Base-by-base conservation (phyloP, 2,797 vertebrate species). In the Myotis daubentonii region DNA sequence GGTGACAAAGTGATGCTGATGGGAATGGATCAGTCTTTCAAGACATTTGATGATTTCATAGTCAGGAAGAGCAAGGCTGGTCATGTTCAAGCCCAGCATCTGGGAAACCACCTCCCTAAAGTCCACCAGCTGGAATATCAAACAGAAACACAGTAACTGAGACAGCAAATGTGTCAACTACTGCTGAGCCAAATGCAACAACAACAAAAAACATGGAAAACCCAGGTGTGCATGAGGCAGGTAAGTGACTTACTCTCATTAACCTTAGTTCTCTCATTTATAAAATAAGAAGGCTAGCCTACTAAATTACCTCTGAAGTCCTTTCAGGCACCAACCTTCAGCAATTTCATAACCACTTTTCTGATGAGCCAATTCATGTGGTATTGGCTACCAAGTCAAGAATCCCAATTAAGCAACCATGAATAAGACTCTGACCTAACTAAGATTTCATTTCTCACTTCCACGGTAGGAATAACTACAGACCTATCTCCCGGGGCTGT, bases 41-140 rank as follows among this genome's bases (percentile, higher is more conserved):
- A 99, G 98, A n/a, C 96, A 80, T 84, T 98, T 98, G 96, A 99
- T 98, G 96, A 99, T 99, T 97, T 99, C 99, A 65, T 98, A 98
- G 95, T 99, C 99, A 19, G 99, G 98, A 80, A 99, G 97, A 51
- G 98, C 97, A 3, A 98, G 96, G 23, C 87, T 95, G 62, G 97
- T 89, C 87, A 98, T 36, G 8, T 99, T 98, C 28, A 99, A 96
- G 47, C 99, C 99, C 82, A 99, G 96, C 98, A 99, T 99, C 89
- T 93, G 98, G 1, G 98, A 99, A 57, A 99, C 95, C 33, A 99
- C 98, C 82, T 98, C 98, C 91, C 97, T 98, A 97, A 99, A 99
- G 97, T 99, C 98, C 89, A 98, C 57, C 97, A 99, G 94, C 99
- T 99, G 97, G 53, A 95, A 97, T 1, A 83, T 19, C 78, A 97